Conservation (phyloP, 2,797 vertebrate genomes). For the Hafferia zeledoni region DNA sequence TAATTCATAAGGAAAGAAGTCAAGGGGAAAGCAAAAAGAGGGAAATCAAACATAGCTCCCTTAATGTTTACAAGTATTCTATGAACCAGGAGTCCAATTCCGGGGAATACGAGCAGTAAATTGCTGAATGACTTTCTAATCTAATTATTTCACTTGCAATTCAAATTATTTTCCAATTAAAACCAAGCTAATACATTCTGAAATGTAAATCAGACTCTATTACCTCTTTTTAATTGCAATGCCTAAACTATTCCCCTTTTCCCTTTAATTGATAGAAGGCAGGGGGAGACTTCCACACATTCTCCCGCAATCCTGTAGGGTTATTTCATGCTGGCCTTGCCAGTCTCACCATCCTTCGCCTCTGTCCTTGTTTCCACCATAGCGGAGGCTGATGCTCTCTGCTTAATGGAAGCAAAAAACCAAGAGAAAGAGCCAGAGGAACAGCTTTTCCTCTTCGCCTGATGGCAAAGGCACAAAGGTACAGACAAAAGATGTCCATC, state of each 20-base stretch:
- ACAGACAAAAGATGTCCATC: neutral
- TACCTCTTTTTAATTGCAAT: conserved; percentile 67
- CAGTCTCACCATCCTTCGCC: neutral
- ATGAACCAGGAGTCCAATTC: conserved; percentile 35
- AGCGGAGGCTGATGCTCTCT: fast-evolving
- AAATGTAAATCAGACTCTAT: conserved; percentile 74
- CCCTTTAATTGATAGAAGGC: conserved; percentile 59
- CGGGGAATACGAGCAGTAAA: conserved; percentile 42
- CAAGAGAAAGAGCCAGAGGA: neutral
- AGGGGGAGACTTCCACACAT: neutral
- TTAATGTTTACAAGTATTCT: conserved; percentile 31
- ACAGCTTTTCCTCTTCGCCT: neutral
- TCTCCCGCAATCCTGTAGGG: conserved; percentile 14
- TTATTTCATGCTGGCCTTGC: neutral
- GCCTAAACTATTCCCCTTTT: conserved; percentile 40
- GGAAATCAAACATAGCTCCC: neutral
- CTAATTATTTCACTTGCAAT: conserved; percentile 75
- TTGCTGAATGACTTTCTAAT: conserved; percentile 70
- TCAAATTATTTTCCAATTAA: conserved; percentile 77
- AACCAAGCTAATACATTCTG: conserved; percentile 70
- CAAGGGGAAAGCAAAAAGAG: neutral
- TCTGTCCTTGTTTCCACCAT: neutral
- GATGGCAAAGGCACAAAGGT: neutral
- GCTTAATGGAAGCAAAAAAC: neutral
- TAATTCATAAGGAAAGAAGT: conserved; percentile 19